phyloP scores from a whole-genome alignment of 2,888 invertebrate species.

The Drosophila pseudotakahashii region DNA sequence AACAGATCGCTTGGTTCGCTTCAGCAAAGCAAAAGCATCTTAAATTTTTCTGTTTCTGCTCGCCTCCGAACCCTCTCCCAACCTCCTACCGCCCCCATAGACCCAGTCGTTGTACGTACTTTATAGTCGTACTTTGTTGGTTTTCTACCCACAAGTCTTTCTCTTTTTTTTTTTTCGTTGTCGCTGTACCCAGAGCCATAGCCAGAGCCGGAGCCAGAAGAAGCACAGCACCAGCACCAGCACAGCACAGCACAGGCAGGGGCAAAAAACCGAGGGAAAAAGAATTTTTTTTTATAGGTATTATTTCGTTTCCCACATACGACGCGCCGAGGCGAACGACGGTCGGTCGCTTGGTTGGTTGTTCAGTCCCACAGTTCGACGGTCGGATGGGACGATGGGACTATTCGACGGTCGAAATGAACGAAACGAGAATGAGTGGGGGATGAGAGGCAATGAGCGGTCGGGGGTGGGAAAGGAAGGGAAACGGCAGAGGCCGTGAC shows the following conservation, averaged over 20 bases:
- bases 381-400: slow-evolving; percentile 15
- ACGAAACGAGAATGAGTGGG: slow-evolving; percentile 47
- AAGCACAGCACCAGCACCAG: slow-evolving; percentile 26
- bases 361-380: slow-evolving; percentile 20
- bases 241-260: slow-evolving; percentile 21
- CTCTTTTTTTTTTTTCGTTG: slow-evolving; percentile 80
- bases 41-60: slow-evolving; percentile 74
- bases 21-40: slow-evolving; percentile 74
- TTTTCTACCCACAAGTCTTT: slow-evolving; percentile 83
- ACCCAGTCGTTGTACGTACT: slow-evolving; percentile 58
- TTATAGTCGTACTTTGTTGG: slow-evolving; percentile 80
- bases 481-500: slow-evolving; percentile 72
- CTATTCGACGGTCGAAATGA: slow-evolving; percentile 42
- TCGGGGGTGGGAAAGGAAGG: slow-evolving; percentile 41
- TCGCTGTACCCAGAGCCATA: slow-evolving; percentile 50
- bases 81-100: slow-evolving; percentile 10
- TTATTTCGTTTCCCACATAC: slow-evolving; percentile 82
- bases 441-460: slow-evolving; percentile 29
- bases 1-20: slow-evolving; percentile 65
- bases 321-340: slow-evolving; percentile 73
- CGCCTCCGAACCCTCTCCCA: slow-evolving; percentile 17
- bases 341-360: slow-evolving; percentile 58
- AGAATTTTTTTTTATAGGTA: slow-evolving; percentile 67
- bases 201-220: slow-evolving; percentile 51
- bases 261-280: slow-evolving; percentile 56